Evolutionary conservation across 2,797 vertebrate genomes (phyloP), one percentile per base, ranked within the genome.

Genomic region (Chelonia mydas): DNA sequence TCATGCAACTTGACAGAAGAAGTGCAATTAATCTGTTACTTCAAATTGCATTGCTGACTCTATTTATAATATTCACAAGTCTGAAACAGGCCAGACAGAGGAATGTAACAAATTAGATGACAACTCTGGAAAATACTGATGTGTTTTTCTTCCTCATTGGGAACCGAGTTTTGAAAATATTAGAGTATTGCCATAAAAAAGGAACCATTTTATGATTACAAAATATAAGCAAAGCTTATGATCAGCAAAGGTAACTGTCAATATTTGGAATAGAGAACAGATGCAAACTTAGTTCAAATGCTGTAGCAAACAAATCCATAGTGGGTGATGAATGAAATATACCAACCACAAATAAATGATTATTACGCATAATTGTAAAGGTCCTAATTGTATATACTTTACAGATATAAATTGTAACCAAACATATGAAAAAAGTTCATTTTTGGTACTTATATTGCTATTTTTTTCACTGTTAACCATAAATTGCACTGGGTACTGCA

Each of bases 61-160:
- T 92, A 65, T 91, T 96, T 92, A 45, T 81, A 88, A 51, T 54
- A 91, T 88, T 93, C 93, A 84, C 33, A 95, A 92, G 82, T 84
- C 49, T 57, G 47, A 93, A 78, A 5, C 28, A 95, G 55, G 87
- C 12, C 25, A 91, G 51, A 72, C 47, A 86, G 45, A n/a, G 50
- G 19, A 93, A 88, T 15, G 27, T 50, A 84, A n/a, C 49, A 93
- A 93, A 95, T 81, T 81, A 90, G 94, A 83, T 10, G 41, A 57
- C 10, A 90, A 5, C 10, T 95, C 83, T 88, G n/a, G 81, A 90
- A 94, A 94, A 4, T 15, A 84, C 9, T 74, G 3, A 21, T 3
- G 7, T 55, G 4, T 3, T n/a, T 81, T 83, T 61, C 74, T 79
- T 84, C 81, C 17, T 82, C 50, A 79, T 45, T 90, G 41, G 85